Percentiles rank a stretch among this genome's conserved stretches.
Conservation (phyloP, 2,113 vertebrate genomes). For the Solenodon paradoxus region DNA sequence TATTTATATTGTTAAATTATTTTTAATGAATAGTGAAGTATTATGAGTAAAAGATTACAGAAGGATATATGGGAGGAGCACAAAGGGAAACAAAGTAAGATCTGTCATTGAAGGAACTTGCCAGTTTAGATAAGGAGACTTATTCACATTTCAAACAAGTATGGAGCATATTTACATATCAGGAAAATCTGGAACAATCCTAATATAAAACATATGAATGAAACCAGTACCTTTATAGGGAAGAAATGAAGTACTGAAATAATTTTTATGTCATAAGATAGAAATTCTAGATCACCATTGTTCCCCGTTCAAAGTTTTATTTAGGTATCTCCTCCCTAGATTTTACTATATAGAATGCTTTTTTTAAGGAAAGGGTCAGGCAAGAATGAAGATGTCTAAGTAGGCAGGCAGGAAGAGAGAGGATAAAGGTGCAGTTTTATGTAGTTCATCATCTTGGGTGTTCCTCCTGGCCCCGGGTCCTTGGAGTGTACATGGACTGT, state of each 20-base stretch:
- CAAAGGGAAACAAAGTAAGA: background rate
- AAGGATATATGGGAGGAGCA: background rate
- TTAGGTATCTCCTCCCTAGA: background rate
- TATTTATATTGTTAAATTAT: slow-evolving; percentile 14
- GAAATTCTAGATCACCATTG: background rate
- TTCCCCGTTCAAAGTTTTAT: background rate
- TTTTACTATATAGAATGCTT: background rate
- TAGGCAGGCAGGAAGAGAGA: too few species aligned
- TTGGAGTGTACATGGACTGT: too few species aligned
- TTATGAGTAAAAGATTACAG: slow-evolving; percentile 1
- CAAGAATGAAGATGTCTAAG: too few species aligned
- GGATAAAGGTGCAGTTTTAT: too few species aligned
- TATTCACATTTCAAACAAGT: too few species aligned
- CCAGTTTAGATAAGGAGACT: background rate
- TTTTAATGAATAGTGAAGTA: slow-evolving; percentile 21
- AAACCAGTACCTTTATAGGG: background rate
- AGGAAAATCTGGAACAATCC: background rate
- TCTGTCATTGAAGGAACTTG: background rate
- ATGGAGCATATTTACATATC: background rate
- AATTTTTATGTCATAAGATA: background rate
- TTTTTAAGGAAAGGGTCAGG: too few species aligned
- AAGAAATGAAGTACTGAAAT: background rate
- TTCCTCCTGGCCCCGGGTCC: too few species aligned
- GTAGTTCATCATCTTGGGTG: too few species aligned
- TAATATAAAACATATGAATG: background rate